Base-by-base conservation (phyloP, 2,888 invertebrate species). In the Parasteatoda lunata region DNA sequence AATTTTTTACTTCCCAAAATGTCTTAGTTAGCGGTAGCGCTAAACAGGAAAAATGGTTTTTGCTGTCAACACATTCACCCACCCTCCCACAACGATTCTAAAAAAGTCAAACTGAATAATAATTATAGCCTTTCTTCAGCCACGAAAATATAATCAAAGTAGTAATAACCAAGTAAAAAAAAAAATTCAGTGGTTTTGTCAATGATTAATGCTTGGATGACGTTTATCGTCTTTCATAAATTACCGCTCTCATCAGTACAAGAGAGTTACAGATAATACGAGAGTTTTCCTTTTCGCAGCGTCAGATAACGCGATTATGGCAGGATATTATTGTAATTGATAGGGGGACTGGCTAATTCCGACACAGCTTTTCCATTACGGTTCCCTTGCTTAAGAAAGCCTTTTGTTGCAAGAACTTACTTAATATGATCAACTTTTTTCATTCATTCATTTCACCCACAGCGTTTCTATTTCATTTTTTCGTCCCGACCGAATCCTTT, bases 301-400 rank as follows among this genome's bases (percentile, higher is more conserved):
- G 70, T 76, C 77, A 68, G 81, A 87, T 87, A 87, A 87, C 87
- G 70, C 77, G 82, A 87, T 87, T 87, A 87, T 78, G 82, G 78
- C 82, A 79, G 75, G 69, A 75, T 83, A 87, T 87, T 87, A 87
- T 87, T 87, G 82, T 87, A 87, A 87, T 87, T 87, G 87, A 87
- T 87, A 81, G 82, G 78, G 77, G 78, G 87, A 64, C 78, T 83
- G 86, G 88, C 77, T 84, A 84, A 84, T 88, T 88, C 82, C 76
- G 68, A 88, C 88, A 88, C 88, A 84, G 75, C 88, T 88, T 88
- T 88, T 88, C 88, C 88, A 88, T 88, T 85, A 88, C 86, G 45
- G 48, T 75, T 11, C 69, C 64, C 73, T 45, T 75, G 78, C 78
- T 73, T 78, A 78, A 69, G 84, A 78, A 73, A 49, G 72, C 78